These are phyloP conservation scores for Heliornis fulica DNA, from an alignment of 2,113 vertebrate genomes.

Conservation along the genomic window DNA sequence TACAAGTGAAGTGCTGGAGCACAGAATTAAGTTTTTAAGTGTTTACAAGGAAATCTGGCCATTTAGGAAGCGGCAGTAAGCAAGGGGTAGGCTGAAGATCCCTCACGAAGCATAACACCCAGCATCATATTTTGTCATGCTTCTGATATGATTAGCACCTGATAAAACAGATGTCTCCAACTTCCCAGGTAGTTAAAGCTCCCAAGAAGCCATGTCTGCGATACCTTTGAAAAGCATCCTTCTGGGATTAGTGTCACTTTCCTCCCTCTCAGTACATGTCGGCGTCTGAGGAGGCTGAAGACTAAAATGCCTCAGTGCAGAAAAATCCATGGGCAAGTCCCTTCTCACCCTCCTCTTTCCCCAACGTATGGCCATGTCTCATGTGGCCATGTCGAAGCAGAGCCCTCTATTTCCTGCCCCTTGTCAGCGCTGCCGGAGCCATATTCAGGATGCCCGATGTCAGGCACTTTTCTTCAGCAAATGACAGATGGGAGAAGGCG, in stretches of 20 bases:
- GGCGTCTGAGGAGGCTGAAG: not conserved
- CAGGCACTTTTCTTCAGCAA: not conserved
- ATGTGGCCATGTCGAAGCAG: accelerated
- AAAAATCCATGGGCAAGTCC: not conserved
- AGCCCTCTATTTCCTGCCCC: not conserved
- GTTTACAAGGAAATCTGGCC: not conserved
- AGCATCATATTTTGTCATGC: not conserved
- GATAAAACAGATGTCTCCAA: not conserved
- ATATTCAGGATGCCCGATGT: not conserved
- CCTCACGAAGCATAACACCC: not conserved
- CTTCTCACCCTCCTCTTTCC: not conserved
- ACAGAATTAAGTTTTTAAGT: not conserved
- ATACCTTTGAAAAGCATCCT: not conserved
- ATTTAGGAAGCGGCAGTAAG: not conserved
- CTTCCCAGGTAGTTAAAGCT: not conserved
- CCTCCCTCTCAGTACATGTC: not conserved
- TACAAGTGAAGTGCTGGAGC: not conserved
- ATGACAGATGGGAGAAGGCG: not conserved
- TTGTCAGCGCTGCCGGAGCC: not conserved
- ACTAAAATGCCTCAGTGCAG: not conserved
- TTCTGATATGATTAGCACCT: not conserved
- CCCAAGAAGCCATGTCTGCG: not conserved
- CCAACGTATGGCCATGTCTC: not conserved
- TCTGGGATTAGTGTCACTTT: not conserved
- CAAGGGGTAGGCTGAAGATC: not conserved